Evolutionary conservation across 1,140 invertebrate species (phyloP), one percentile per base, ranked within the genome.

Genomic region (Eumaeus atala): DNA sequence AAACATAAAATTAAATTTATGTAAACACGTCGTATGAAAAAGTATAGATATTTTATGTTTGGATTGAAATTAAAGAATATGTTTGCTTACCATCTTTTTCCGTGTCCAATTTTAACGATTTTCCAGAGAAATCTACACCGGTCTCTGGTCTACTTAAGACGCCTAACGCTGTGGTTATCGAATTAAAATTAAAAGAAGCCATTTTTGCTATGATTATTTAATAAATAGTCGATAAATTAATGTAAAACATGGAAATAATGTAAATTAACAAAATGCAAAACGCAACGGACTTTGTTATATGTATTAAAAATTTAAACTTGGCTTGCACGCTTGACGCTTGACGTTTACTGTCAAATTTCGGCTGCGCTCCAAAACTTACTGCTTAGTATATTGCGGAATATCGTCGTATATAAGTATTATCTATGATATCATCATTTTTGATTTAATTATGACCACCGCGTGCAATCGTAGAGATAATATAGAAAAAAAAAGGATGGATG

Each of bases 81-180:
- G 10, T 16, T 51, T 35, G 59, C 63, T 60, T 64, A 85, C 84
- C 84, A 71, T 87, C 82, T 47, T 76, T 67, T 35, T 70, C 84
- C 1, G 75, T 74, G 18, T 83, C 68, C 14, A 87, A 67, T 67
- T 82, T 83, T 33, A 85, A 55, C 0, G 84, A 84, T 58, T 77
- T 77, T 64, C 82, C 84, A 57, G 80, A 77, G 63, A 83, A 87
- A 67, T 84, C 77, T 21, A 87, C 82, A 50, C 82, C 82, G 55
- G 64, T 78, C 11, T 58, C 55, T 7, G 61, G 65, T 62, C 61
- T 69, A 17, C 61, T 71, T 2, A 72, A 56, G 35, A 74, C 70
- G 48, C 58, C 66, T 33, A 85, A 59, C 9, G 72, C 82, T 48
- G 70, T 56, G 51, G 52, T 73, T 21, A 85, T 71, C 6, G 74